Evolutionary conservation across 2,797 vertebrate species (phyloP).

Genomic region (Sebastes ruberrimus): DNA sequence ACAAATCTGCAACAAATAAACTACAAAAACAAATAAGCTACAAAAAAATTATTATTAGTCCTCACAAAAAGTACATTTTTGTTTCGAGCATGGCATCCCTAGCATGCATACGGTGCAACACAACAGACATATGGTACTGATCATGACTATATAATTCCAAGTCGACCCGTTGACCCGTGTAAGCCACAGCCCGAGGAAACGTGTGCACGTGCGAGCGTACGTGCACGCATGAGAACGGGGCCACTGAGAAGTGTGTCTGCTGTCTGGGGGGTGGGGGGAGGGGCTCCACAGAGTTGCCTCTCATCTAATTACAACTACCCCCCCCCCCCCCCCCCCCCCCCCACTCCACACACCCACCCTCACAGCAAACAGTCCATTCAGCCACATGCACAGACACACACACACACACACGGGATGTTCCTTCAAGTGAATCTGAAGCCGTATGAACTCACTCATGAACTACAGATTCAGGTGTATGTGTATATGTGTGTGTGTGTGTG

Average conservation of each 20-base stretch:
- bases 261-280: slow-evolving; percentile 55
- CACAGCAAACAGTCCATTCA: slow-evolving; percentile 27
- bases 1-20: neutral
- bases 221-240: slow-evolving; percentile 25
- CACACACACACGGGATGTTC: slow-evolving; percentile 19
- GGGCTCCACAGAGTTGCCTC: slow-evolving; percentile 53
- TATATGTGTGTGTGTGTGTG: neutral
- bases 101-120: slow-evolving; percentile 1
- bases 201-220: neutral
- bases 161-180: slow-evolving; percentile 72
- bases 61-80: neutral
- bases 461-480: slow-evolving; percentile 1
- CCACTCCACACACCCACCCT: neutral
- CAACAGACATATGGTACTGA: slow-evolving; percentile 73
- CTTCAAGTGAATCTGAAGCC: slow-evolving; percentile 15
- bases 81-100: neutral
- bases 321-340: accelerated
- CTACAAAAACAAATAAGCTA: neutral
- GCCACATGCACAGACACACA: slow-evolving; percentile 5
- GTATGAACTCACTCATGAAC: neutral
- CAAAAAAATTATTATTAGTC: neutral
- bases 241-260: slow-evolving; percentile 62
- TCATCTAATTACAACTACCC: slow-evolving; percentile 66
- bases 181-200: slow-evolving; percentile 53
- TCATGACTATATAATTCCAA: slow-evolving; percentile 71